These are phyloP conservation scores for Matsumyia berberina DNA, from an alignment of 2,888 invertebrate genomes.

Conservation along the genomic window DNA sequence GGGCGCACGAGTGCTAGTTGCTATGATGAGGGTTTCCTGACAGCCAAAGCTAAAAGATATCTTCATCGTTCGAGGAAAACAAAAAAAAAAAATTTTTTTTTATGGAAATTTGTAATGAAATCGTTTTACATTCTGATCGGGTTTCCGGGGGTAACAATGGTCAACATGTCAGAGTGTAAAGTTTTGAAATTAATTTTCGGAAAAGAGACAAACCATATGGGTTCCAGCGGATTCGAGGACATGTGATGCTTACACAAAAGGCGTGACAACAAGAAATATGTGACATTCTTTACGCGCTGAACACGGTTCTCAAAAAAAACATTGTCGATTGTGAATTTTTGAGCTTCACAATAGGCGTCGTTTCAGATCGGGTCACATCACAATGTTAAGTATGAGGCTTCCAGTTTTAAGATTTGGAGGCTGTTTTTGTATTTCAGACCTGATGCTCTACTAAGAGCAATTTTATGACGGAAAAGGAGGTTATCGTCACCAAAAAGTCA, in stretches of 20 bases:
- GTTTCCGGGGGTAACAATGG: constrained; percentile 36
- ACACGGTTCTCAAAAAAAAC: too few relatives aligned
- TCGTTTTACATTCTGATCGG: constrained; percentile 60
- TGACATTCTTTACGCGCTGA: too few relatives aligned
- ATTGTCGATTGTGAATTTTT: too few relatives aligned
- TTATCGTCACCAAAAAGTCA: too few relatives aligned
- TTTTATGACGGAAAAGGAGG: too few relatives aligned
- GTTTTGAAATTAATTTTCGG: constrained; percentile 35
- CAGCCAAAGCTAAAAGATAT: constrained; percentile 47
- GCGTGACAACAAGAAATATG: background rate
- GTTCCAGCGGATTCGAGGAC: constrained; percentile 20
- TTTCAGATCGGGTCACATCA: too few relatives aligned
- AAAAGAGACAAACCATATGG: background rate
- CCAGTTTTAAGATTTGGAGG: too few relatives aligned
- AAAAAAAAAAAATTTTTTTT: constrained; percentile 21
- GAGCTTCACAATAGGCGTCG: too few relatives aligned
- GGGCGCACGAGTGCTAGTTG: constrained; percentile 7
- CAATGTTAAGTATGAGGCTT: too few relatives aligned
- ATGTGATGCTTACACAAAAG: constrained; percentile 15
- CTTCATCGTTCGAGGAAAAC: constrained; percentile 45
- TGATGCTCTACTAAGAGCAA: too few relatives aligned
- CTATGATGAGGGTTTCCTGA: constrained; percentile 65
- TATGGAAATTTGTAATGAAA: constrained; percentile 60
- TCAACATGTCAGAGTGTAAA: constrained; percentile 17
- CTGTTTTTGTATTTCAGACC: too few relatives aligned